phyloP scores from a whole-genome alignment of 2,888 invertebrate genomes.

The Lepidocyrtinus sp. region DNA sequence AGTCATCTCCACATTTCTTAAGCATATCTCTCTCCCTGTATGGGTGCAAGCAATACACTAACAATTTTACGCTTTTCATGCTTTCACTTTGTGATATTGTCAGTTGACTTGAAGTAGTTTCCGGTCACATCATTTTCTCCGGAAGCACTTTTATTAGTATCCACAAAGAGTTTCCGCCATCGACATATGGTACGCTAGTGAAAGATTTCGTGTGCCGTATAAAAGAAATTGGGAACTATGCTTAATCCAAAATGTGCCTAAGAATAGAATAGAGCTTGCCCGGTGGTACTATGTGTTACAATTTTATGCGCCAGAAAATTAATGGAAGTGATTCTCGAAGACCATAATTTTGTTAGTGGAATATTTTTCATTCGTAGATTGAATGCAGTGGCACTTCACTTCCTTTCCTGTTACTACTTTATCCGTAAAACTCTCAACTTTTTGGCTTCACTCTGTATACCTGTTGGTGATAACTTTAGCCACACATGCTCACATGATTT shows the following conservation, averaged over 20 bases:
- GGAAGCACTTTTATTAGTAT: constrained; percentile 55
- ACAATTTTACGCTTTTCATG: too few species aligned
- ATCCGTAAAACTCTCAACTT: too few species aligned
- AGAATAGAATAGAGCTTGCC: not conserved
- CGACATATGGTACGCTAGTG: constrained; percentile 27
- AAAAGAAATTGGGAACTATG: not conserved
- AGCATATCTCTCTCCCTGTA: not conserved
- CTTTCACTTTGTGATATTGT: constrained; percentile 13
- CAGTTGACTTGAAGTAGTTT: constrained; percentile 29
- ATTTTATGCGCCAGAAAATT: not conserved
- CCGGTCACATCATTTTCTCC: constrained; percentile 58
- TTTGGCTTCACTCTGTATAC: not conserved
- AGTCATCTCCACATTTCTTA: too few species aligned
- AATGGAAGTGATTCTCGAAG: not conserved
- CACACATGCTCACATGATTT: too few species aligned
- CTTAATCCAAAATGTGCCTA: not conserved
- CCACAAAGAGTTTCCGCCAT: constrained; percentile 53
- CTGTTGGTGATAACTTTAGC: too few species aligned
- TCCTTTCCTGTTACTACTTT: not conserved
- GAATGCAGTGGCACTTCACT: not conserved
- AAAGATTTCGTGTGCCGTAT: not conserved
- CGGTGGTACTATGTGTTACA: not conserved
- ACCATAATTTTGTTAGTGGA: not conserved
- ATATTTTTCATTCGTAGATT: constrained; percentile 33
- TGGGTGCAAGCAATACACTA: too few species aligned